phyloP scores from a whole-genome alignment of 35 echinoderm and acorn worm species.

The Ptychodera flava region DNA sequence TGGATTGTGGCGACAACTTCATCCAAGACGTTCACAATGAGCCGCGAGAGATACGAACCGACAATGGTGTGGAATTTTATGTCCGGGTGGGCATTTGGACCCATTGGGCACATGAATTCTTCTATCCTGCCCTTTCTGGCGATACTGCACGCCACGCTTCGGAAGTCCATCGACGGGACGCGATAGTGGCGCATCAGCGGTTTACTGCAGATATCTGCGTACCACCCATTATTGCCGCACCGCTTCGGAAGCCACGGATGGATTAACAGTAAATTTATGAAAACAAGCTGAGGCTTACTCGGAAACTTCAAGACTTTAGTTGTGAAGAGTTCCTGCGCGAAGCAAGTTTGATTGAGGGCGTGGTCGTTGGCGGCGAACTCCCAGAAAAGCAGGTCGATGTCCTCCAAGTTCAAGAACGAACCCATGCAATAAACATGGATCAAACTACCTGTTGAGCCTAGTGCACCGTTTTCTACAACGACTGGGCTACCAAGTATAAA shows the following conservation, averaged over 20 bases:
- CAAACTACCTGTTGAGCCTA: not conserved
- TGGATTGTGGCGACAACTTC: no score
- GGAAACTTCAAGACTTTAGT: not conserved
- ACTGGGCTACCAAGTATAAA: not conserved
- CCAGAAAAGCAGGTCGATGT: not conserved
- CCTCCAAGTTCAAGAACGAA: not conserved
- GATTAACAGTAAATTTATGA: not conserved
- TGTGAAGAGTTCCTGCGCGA: not conserved
- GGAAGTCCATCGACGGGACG: not conserved
- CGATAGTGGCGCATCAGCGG: not conserved
- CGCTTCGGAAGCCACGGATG: no score
- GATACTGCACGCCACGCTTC: not conserved
- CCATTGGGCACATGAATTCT: no score
- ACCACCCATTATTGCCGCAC: no score
- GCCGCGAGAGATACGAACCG: no score
- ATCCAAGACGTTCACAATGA: no score
- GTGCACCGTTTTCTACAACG: not conserved
- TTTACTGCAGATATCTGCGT: not conserved
- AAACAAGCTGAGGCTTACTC: not conserved
- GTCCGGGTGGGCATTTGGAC: no score
- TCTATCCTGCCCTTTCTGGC: not conserved
- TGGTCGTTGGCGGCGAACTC: not conserved
- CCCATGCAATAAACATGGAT: not conserved
- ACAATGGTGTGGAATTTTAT: no score
- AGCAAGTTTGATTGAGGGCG: not conserved